These are phyloP conservation scores for Cybosia mesomella DNA, from an alignment of 2,888 invertebrate genomes.

Conservation along the genomic window DNA sequence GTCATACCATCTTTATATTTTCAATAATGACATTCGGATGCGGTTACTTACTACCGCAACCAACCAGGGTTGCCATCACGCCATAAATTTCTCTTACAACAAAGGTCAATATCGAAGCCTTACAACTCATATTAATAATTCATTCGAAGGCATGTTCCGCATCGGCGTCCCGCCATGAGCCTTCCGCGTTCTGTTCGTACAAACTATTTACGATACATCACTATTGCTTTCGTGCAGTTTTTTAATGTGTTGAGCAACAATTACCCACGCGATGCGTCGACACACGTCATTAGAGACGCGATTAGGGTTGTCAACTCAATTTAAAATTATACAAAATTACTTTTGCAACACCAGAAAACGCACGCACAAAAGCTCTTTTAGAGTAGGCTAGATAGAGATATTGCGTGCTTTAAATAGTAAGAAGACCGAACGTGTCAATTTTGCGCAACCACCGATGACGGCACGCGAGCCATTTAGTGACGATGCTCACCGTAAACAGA, in stretches of 20 bases:
- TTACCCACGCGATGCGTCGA: constrained; percentile 70
- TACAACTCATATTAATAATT: constrained; percentile 56
- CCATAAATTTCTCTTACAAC: constrained; percentile 31
- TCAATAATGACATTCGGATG: not conserved
- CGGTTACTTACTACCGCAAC: not conserved
- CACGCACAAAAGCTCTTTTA: no score
- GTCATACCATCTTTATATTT: not conserved
- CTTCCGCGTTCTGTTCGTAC: constrained; percentile 65
- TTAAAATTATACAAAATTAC: not conserved
- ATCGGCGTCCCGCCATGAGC: constrained; percentile 51
- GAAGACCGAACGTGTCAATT: no score
- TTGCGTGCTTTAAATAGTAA: no score
- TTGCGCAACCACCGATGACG: no score
- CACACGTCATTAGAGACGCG: constrained; percentile 52
- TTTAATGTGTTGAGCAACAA: constrained; percentile 64
- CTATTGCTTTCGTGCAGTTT: constrained; percentile 77
- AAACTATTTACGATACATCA: constrained; percentile 67
- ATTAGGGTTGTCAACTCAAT: constrained; percentile 34
- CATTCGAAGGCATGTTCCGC: constrained; percentile 63
- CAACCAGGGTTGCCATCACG: constrained; percentile 28
- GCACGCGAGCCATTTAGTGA: no score
- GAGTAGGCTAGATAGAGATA: no score
- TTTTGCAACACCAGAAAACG: not conserved
- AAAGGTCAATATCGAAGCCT: constrained; percentile 44
- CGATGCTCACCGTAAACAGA: no score